Evolutionary conservation across 2,113 vertebrate species (phyloP).

Genomic region (Morphnarchus princeps): DNA sequence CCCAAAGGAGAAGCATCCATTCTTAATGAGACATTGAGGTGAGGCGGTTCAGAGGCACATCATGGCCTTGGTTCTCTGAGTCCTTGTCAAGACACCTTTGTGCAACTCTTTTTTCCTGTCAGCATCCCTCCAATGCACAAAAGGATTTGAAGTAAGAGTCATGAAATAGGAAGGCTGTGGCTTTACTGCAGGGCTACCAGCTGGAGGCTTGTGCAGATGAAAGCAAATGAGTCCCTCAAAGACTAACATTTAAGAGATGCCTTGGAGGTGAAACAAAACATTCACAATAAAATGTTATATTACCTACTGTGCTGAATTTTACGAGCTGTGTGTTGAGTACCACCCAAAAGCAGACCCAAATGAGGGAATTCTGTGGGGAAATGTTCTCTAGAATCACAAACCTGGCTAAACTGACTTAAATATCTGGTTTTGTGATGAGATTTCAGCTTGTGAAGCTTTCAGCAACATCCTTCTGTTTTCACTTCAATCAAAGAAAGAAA

Average conservation of each 20-base stretch:
- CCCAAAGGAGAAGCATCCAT: background rate
- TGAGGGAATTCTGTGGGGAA: background rate
- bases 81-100: conserved; percentile 6
- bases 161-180: background rate
- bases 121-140: background rate
- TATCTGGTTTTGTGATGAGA: background rate
- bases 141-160: conserved; percentile 12
- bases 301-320: conserved; percentile 11
- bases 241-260: background rate
- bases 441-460: background rate
- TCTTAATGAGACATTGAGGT: background rate
- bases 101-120: background rate
- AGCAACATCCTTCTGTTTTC: background rate
- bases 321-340: background rate
- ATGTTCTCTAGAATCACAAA: background rate
- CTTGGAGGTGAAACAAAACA: conserved; percentile 13
- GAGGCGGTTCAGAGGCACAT: background rate
- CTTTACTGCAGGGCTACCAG: conserved; percentile 24
- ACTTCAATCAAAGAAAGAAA: background rate
- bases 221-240: background rate
- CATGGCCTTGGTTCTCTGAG: background rate
- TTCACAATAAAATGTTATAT: background rate
- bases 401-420: background rate
- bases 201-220: conserved; percentile 4
- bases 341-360: background rate